Evolutionary conservation across 2,888 invertebrate species (phyloP).

Genomic region (Apocheima hispidaria): DNA sequence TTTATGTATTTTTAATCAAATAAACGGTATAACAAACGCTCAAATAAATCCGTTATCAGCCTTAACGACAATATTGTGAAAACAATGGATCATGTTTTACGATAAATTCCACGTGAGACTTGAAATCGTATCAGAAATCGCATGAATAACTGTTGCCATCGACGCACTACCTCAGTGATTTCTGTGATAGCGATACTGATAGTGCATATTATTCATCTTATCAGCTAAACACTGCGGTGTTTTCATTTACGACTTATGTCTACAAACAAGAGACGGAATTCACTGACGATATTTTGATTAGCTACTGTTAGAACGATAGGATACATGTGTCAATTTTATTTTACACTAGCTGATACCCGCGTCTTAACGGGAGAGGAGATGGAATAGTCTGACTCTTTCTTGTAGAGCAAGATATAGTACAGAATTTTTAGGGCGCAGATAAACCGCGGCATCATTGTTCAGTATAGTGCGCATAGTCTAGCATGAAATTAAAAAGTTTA

Average conservation of each 20-base stretch:
- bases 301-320: background rate
- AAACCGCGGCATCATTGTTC: too few species aligned
- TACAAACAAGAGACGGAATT: background rate
- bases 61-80: background rate
- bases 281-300: background rate
- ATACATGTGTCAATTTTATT: background rate
- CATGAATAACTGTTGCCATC: background rate
- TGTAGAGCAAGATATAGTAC: too few species aligned
- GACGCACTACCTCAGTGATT: background rate
- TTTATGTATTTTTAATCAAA: too few species aligned
- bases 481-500: too few species aligned
- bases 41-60: too few species aligned
- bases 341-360: too few species aligned
- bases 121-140: background rate
- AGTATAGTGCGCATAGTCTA: too few species aligned
- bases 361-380: too few species aligned
- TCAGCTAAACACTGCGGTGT: background rate
- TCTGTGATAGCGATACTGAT: constrained; percentile 8
- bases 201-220: constrained; percentile 6
- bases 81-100: background rate
- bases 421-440: too few species aligned
- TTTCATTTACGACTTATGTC: background rate
- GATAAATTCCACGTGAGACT: background rate
- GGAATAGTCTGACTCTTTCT: too few species aligned
- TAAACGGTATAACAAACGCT: too few species aligned